Evolutionary conservation across 2,888 invertebrate genomes (phyloP), one percentile per base, ranked within the genome.

Genomic region (Notodromas monacha): DNA sequence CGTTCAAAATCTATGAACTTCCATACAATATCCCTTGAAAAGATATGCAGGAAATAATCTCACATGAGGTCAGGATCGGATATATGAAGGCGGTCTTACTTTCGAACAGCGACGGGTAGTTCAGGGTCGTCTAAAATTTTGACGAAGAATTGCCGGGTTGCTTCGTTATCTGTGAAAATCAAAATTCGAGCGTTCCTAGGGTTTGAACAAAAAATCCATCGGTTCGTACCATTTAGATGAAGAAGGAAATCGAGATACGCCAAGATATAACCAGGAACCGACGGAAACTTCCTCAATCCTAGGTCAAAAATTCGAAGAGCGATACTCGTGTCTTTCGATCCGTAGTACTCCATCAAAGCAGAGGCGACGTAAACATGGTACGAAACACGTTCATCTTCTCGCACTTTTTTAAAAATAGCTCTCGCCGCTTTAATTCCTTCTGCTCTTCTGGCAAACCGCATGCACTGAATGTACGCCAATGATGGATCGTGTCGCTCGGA

Each of bases 321-420:
- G 32, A 89, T 77, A 46, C 77, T 79, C 49, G 81, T 77, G 50
- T 89, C 86, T 51, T 99, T 96, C 26, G 77, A 84, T 47, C 92
- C 92, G 45, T 89, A 92, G 49, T 92, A 96, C 50, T 99, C 96
- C 89, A 96, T 92, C 0, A 89, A 56, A 0, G 96, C 89, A 0
- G 92, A 86, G 0, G 86, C 72, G 1, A 89, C 84, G 50, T 74
- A 99, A 27, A 92, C 73, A 50, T 96, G 86, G 51, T 76, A 79
- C 2, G 65, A 65, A 0, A 68, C 66, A 12, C 60, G 45, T 3
- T 57, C 49, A 46, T 99, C 92, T 46, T 92, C 89, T 13, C 96
- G 56, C 0, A 89, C 89, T 38, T 73, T 59, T 47, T 89, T 89
- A 48, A 99, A 99, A 10, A 96, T 73, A 1, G 65, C 64, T 41